A percentile compares a stretch with the other conserved stretches of the same genome.
Conservation (phyloP, 2,797 vertebrate genomes). For the Muraenolepis orangiensis region DNA sequence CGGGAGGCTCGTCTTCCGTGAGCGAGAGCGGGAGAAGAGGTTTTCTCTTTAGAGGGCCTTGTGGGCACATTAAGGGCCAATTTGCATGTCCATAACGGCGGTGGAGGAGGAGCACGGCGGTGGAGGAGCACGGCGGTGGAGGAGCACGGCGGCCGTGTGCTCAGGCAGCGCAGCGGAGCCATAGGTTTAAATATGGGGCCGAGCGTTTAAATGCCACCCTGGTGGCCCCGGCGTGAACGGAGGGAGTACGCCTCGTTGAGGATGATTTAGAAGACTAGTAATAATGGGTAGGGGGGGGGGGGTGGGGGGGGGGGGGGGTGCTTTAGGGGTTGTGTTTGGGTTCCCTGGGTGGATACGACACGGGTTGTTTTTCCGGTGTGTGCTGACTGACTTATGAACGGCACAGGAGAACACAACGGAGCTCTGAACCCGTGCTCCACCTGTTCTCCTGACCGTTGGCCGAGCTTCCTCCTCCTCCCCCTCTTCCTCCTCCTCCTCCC, state of each 20-base stretch:
- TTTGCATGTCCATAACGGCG: conserved; percentile 75
- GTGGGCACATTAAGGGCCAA: conserved; percentile 76
- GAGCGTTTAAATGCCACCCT: conserved; percentile 52
- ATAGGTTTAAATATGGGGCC: conserved; percentile 71
- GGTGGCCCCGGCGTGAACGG: conserved; percentile 57
- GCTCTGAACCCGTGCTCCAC: conserved; percentile 28
- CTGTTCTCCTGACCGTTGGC: conserved; percentile 46
- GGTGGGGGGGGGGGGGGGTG: not conserved
- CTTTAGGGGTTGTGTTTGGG: not conserved
- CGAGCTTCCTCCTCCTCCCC: conserved; percentile 46
- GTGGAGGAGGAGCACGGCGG: conserved; percentile 49
- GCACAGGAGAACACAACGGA: not conserved
- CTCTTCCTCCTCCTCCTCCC: conserved; percentile 65
- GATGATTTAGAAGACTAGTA: conserved; percentile 63
- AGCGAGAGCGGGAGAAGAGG: conserved; percentile 65
- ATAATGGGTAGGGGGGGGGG: not conserved
- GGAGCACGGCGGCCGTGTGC: conserved; percentile 51
- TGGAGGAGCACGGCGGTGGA: no score
- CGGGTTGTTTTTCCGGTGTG: no score
- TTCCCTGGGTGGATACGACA: not conserved
- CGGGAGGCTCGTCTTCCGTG: conserved; percentile 55
- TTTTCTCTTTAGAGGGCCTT: conserved; percentile 74
- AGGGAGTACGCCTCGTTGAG: conserved; percentile 69
- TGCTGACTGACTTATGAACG: not conserved
- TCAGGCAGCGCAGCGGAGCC: conserved; percentile 71